phyloP scores from a whole-genome alignment of 2,888 invertebrate genomes.

The Chalcosyrphus nemorum region DNA sequence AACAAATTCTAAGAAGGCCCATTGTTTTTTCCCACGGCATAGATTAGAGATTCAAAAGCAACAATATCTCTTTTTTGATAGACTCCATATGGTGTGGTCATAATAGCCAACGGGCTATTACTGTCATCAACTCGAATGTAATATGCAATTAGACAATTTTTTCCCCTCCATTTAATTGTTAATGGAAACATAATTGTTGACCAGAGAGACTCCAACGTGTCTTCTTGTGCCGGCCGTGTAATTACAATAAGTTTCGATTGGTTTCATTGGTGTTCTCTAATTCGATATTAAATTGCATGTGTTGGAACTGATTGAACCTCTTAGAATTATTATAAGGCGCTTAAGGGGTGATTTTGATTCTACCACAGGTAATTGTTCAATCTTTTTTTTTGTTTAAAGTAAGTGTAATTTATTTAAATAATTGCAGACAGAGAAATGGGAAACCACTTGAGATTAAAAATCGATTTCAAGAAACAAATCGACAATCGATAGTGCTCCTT shows the following conservation, averaged over 20 bases:
- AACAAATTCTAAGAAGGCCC: not conserved
- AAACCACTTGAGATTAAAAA: too few relatives aligned
- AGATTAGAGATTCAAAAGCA: not conserved
- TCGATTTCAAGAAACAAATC: too few relatives aligned
- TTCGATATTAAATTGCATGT: not conserved
- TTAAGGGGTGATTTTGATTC: constrained; percentile 9
- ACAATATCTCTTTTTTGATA: not conserved
- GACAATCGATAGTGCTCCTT: too few relatives aligned
- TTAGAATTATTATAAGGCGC: constrained; percentile 18
- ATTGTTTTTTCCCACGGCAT: not conserved
- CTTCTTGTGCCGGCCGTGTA: constrained; percentile 10
- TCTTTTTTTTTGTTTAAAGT: not conserved
- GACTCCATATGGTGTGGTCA: constrained; percentile 4
- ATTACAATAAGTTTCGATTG: constrained; percentile 28
- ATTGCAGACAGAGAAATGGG: too few relatives aligned
- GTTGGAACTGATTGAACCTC: not conserved
- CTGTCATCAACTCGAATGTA: constrained; percentile 33
- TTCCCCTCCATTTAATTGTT: constrained; percentile 51
- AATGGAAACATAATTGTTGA: constrained; percentile 46
- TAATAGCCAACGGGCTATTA: constrained; percentile 26
- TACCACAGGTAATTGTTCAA: not conserved
- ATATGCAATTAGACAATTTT: constrained; percentile 41
- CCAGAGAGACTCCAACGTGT: not conserved
- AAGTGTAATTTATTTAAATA: too few relatives aligned
- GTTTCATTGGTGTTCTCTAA: constrained; percentile 15